Evolutionary conservation across 2,113 vertebrate genomes (phyloP), one percentile per base, ranked within the genome.

Genomic region (Phocoena phocoena): DNA sequence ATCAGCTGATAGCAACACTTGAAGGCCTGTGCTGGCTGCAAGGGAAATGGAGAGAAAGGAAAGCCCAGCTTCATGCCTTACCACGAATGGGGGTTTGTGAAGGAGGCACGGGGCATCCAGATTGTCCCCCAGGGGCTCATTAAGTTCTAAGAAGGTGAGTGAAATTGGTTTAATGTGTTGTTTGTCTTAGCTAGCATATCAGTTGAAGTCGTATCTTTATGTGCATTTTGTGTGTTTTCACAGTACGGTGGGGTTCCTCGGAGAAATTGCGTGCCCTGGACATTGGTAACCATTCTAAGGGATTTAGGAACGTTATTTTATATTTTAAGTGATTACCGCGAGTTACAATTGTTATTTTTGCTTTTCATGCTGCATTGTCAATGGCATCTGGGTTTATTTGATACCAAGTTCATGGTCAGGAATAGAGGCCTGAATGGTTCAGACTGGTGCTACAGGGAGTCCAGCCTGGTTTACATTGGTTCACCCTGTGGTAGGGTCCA

Each of bases 51-150:
- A 18, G 50, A 41, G 63, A 7, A 1, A 0, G 3, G 88, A 3
- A 20, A 65, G 8, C 5, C 8, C 81, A 20, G 4, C 55, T 33
- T 7, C 6, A 0, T 6, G 0, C 1, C 0, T 12, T 8, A 5
- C 53, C 10, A 0, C 0, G 21, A 28, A 6, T 23, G 28, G 15
- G 6, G 2, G 12, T 60, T 25, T 71, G 13, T 25, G 36, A 36
- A 82, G 36, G 90, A 74, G 60, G 23, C 21, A 0, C 1, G 0
- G n/a, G 33, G 76, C 23, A 38, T 85, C 91, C 50, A 55, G 0
- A 71, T 26, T 0, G 2, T 23, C 60, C 63, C 18, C n/a, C 50
- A 33, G 23, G 76, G 67, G 17, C 44, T 80, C 18, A 0, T 36
- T 68, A 28, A 50, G 13, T 73, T 74, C 91, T 53, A 17, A 71